Evolutionary conservation across 1,140 invertebrate species (phyloP), one percentile per base, ranked within the genome.

Genomic region (Drosophila seguyi): DNA sequence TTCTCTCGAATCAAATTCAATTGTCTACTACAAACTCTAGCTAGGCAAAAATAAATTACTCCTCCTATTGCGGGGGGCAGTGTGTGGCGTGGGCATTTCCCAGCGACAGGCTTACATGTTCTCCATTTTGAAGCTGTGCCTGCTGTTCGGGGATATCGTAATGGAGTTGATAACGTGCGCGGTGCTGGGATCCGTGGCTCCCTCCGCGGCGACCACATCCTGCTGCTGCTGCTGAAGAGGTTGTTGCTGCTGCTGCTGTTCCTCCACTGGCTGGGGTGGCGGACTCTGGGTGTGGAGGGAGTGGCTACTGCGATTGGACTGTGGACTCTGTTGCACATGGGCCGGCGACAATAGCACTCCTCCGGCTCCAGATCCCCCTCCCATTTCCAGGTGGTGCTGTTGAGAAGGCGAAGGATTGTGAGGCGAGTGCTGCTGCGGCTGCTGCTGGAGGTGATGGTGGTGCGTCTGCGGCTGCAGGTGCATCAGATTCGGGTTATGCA

Each of bases 111-210:
- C 45, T 81, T 91, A 92, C 63, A 92, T 92, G 56, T 91, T 83
- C 71, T 92, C 92, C 59, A 92, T 92, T 73, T 92, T 92, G 39
- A 92, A 92, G 59, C 78, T 88, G 52, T 91, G 90, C 34, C 87
- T 78, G 47, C 67, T 91, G 56, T 66, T 81, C 10, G 91, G 87
- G 27, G 92, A 92, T 83, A 92, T 92, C 53, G 92, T 92, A 62
- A 92, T 92, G 31, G 91, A 91, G 65, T 91, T 81, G 36, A 92
- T 92, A n/a, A 92, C 91, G 48, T 92, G 91, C n/a, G 83, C 79
- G 4, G 75, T 61, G 16, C 74, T 57, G 8, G 71, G 29, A 53
- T 69, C 62, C 11, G 66, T 42, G 6, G 75, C 36, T 39, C 73
- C 83, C 25, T 90, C 85, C 8, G 85, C 44, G 16, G 66, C 56